Evolutionary conservation across 2,888 invertebrate species (phyloP), one percentile per base, ranked within the genome.

Genomic region (Drosophila robusta): DNA sequence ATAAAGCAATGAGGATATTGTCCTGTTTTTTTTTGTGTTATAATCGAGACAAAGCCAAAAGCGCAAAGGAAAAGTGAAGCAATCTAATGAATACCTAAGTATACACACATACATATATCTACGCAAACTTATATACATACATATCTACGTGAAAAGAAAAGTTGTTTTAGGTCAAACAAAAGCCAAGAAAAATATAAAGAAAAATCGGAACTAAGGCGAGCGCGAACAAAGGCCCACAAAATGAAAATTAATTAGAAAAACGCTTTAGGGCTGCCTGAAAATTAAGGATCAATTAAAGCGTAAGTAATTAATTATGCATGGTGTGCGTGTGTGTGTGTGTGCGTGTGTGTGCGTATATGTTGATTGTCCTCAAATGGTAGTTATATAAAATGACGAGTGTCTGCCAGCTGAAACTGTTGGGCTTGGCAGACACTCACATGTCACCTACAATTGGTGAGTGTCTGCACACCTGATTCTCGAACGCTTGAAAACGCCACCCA

Each of bases 151-250:
- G 54, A 55, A 56, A 67, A 74, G 78, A 64, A 72, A 85, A 70
- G 47, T 72, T 85, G 75, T 83, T 86, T 69, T 80, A 86, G 84
- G 81, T 87, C 84, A 87, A 84, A 75, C 70, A 83, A 87, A 80
- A 87, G 74, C 63, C 12, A 57, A 50, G 29, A 29, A 16, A 57
- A 42, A 54, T 38, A 29, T 39, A 32, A 44, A 36, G 41, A 22
- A 41, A 26, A 42, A 61, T 50, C 36, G 39, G 9, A 39, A 36
- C 18, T 36, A 5, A 41, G 57, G 36, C 38, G 11, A 55, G 34
- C 29, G 42, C 12, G 12, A 8, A 42, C 41, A 69, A 44, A 60
- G 32, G 3, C 26, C 49, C 14, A n/a, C 9, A 57, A 58, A 58
- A 58, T 78, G 74, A 55, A 63, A 54, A 65, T 64, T 46, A 69